These are phyloP conservation scores for Sebastes steindachneri DNA, from an alignment of 2,797 vertebrate genomes.

Conservation along the genomic window DNA sequence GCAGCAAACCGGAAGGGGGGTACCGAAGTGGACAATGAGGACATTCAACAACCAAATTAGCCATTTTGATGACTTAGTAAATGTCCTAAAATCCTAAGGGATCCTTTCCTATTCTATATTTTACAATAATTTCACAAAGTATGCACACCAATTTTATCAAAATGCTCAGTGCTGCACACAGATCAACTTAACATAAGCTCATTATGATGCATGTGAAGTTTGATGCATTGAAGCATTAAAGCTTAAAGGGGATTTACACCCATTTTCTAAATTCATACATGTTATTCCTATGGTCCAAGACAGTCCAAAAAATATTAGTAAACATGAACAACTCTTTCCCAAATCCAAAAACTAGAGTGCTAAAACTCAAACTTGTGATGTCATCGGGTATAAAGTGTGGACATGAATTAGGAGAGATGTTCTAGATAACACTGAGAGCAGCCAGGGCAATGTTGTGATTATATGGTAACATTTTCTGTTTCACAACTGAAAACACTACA, in stretches of 20 bases:
- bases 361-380: too few species aligned
- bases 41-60: not conserved
- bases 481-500: too few species aligned
- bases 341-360: too few species aligned
- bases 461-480: too few species aligned
- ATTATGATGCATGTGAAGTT: not conserved
- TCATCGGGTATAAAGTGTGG: too few species aligned
- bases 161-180: not conserved
- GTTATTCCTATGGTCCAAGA: too few species aligned
- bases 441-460: fast-evolving
- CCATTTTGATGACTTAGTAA: not conserved
- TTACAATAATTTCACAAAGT: not conserved
- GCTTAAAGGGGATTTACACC: not conserved
- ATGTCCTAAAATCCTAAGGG: not conserved
- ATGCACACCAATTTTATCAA: not conserved
- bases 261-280: too few species aligned
- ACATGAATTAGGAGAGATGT: too few species aligned
- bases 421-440: too few species aligned
- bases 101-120: not conserved
- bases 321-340: too few species aligned
- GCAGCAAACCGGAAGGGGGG: not conserved
- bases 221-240: not conserved
- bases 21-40: not conserved
- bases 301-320: too few species aligned
- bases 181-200: not conserved